Conservation (phyloP, 2,113 vertebrate genomes). For the Brachypteracias leptosomus region DNA sequence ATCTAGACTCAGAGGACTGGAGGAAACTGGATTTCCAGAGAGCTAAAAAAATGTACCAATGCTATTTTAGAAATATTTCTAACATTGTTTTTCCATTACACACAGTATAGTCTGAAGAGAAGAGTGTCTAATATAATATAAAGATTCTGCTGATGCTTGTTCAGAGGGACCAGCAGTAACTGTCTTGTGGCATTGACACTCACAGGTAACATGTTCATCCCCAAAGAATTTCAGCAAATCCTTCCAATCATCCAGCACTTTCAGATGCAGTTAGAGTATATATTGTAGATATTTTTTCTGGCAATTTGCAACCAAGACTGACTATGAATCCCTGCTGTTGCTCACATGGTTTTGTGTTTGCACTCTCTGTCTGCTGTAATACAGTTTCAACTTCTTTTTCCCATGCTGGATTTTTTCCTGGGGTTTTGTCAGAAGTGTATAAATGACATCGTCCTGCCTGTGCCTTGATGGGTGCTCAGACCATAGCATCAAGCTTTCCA, state of each 20-base stretch:
- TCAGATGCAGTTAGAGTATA: not conserved
- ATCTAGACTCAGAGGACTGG: not conserved
- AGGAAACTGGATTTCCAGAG: not conserved
- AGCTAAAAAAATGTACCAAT: not conserved
- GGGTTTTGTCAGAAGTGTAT: not conserved
- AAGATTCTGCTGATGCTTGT: not conserved
- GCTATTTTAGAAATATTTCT: not conserved
- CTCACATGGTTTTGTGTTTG: not conserved
- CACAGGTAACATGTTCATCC: not conserved
- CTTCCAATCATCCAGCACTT: not conserved
- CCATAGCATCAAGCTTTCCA: not conserved
- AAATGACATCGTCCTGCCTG: not conserved
- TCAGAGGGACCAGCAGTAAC: not conserved
- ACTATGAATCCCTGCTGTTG: not conserved
- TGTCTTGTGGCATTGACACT: not conserved
- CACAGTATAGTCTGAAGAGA: not conserved
- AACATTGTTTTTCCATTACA: not conserved
- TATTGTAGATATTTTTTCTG: not conserved
- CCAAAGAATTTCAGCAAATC: not conserved
- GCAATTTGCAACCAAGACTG: not conserved
- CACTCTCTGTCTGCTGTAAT: not conserved
- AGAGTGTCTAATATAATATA: not conserved
- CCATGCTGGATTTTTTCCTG: not conserved
- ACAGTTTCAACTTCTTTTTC: not conserved
- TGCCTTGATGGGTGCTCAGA: not conserved